Percentiles rank a stretch among this genome's conserved stretches.
Conservation (phyloP, 23 tunicate species). For the Diplosoma virens region DNA sequence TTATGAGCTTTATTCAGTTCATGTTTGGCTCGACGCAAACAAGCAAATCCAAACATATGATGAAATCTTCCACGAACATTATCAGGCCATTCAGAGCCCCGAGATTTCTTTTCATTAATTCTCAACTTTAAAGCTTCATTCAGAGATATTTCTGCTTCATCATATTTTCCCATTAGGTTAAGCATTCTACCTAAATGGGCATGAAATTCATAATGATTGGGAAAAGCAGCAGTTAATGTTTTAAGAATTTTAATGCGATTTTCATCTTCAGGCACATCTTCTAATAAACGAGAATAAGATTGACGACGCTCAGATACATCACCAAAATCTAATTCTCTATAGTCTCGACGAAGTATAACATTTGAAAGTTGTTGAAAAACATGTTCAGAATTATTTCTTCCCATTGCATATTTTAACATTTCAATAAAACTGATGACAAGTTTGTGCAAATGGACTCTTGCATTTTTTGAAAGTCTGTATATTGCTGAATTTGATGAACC, state of each 20-base stretch:
- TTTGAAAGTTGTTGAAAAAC: neutral
- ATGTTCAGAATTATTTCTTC: neutral
- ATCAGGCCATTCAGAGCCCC: neutral
- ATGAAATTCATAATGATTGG: constrained; percentile 11
- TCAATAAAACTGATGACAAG: constrained; percentile 12
- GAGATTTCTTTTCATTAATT: neutral
- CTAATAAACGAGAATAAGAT: constrained; percentile 8
- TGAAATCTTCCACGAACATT: constrained; percentile 6
- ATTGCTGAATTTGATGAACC: neutral
- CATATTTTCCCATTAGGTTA: neutral
- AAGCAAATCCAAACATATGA: constrained; percentile 44
- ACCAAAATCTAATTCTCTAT: neutral
- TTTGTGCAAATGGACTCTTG: constrained; percentile 2
- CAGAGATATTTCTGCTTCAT: constrained; percentile 21
- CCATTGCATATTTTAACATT: neutral
- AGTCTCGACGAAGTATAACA: constrained; percentile 19
- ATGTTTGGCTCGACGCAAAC: neutral
- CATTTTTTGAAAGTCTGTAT: neutral
- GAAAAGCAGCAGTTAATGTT: constrained; percentile 21
- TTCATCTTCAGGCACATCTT: neutral
- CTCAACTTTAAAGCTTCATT: neutral
- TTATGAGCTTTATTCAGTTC: neutral
- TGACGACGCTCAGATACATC: neutral
- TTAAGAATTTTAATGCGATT: neutral
- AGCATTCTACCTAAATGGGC: constrained; percentile 49